Percentiles rank a stretch among this genome's conserved stretches.
Conservation (phyloP, 2,888 invertebrate species). For the Eupithecia subumbrata region DNA sequence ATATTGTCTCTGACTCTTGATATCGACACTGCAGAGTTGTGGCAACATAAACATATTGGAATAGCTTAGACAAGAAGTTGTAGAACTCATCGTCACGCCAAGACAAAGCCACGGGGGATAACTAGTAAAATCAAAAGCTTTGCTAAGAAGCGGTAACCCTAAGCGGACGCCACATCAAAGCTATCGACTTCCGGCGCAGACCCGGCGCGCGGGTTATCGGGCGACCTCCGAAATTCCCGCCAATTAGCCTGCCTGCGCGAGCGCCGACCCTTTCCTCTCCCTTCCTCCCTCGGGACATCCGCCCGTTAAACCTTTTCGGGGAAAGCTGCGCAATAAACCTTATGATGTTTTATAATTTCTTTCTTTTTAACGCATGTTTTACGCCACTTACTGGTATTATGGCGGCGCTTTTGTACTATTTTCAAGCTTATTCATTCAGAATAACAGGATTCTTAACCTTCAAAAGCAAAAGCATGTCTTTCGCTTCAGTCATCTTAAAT, state of each 20-base stretch:
- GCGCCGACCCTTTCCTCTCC: constrained; percentile 54
- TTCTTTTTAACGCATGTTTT: constrained; percentile 7
- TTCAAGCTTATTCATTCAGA: not conserved
- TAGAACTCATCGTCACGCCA: not conserved
- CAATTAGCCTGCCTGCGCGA: constrained; percentile 71
- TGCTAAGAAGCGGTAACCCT: constrained; percentile 55
- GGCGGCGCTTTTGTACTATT: constrained; percentile 15
- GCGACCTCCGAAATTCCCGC: constrained; percentile 80
- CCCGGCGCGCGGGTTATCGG: constrained; percentile 78
- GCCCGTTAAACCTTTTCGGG: constrained; percentile 39
- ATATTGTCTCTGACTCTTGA: not conserved
- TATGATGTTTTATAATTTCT: constrained; percentile 18
- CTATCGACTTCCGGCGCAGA: constrained; percentile 79
- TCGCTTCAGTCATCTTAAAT: not conserved
- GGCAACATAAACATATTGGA: not conserved
- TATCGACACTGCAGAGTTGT: not conserved
- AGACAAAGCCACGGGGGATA: not conserved
- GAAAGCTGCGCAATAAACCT: constrained; percentile 26
- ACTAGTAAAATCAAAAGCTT: constrained; percentile 36
- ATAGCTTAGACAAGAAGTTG: too few relatives aligned
- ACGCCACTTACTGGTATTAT: constrained; percentile 7
- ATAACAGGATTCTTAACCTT: not conserved
- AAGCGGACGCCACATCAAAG: constrained; percentile 75
- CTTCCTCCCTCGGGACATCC: constrained; percentile 58
- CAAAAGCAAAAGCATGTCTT: not conserved